Conservation (phyloP, 2,888 invertebrate genomes). For the Tetanocera ferruginea region DNA sequence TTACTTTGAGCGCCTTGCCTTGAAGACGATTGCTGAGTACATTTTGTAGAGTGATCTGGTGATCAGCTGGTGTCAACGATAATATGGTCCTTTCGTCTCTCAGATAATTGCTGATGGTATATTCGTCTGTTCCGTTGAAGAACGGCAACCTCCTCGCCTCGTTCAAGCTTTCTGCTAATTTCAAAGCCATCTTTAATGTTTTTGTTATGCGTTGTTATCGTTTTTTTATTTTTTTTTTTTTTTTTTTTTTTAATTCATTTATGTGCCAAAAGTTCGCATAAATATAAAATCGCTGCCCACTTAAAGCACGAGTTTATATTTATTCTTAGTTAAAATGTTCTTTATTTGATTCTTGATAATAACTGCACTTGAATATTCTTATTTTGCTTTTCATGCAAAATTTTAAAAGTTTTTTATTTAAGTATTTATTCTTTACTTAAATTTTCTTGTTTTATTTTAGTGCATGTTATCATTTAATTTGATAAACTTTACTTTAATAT, state of each 20-base stretch:
- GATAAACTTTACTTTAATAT: too few relatives aligned
- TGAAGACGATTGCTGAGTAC: constrained; percentile 25
- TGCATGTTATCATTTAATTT: too few relatives aligned
- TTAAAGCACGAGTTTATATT: neutral
- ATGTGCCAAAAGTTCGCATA: too few relatives aligned
- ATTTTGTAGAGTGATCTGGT: constrained; percentile 1
- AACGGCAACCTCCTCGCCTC: constrained; percentile 12
- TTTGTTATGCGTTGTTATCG: neutral
- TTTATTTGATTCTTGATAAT: neutral
- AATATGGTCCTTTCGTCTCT: constrained; percentile 20
- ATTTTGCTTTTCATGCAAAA: neutral
- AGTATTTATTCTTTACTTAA: neutral
- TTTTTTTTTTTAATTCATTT: too few relatives aligned
- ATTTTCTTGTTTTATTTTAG: too few relatives aligned
- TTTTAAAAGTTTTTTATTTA: neutral
- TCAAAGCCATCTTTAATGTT: neutral
- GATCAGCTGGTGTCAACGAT: neutral
- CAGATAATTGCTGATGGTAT: constrained; percentile 12
- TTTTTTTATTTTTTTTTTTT: neutral
- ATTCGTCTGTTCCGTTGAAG: constrained; percentile 11
- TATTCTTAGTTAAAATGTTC: neutral
- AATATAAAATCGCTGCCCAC: too few relatives aligned
- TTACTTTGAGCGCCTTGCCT: constrained; percentile 1
- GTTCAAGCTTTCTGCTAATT: constrained; percentile 4
- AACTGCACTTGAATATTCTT: too few relatives aligned